Evolutionary conservation across 2,888 invertebrate species (phyloP).

Genomic region (Phengaris arion): DNA sequence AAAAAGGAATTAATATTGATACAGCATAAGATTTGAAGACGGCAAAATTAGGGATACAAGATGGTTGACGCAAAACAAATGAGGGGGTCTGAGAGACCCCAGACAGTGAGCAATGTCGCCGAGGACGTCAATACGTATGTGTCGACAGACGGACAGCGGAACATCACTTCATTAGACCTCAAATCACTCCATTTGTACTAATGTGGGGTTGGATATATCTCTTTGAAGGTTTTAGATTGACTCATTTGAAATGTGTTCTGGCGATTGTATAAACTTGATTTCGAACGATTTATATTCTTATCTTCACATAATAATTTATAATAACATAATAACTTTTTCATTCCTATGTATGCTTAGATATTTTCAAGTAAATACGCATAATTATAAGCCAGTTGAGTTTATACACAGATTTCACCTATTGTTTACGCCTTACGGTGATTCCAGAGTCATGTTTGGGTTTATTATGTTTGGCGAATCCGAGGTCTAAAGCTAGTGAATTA

Average conservation of each 20-base stretch:
- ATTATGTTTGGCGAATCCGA: too few species aligned
- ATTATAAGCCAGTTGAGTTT: too few species aligned
- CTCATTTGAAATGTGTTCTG: background rate
- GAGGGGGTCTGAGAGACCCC: slow-evolving; percentile 15
- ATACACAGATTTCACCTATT: too few species aligned
- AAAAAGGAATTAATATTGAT: background rate
- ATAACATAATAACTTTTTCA: too few species aligned
- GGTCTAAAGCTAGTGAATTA: too few species aligned
- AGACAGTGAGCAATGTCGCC: slow-evolving; percentile 49
- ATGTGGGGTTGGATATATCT: slow-evolving; percentile 43
- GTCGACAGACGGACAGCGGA: slow-evolving; percentile 52
- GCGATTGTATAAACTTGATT: background rate
- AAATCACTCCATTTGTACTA: slow-evolving; percentile 61
- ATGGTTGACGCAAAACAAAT: slow-evolving; percentile 18
- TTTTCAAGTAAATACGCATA: too few species aligned
- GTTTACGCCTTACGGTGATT: too few species aligned
- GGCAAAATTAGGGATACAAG: slow-evolving; percentile 4
- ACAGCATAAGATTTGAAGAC: background rate
- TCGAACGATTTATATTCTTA: too few species aligned
- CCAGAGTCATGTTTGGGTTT: too few species aligned
- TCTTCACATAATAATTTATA: too few species aligned
- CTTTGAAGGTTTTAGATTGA: background rate
- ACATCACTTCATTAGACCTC: slow-evolving; percentile 64
- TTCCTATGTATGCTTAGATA: too few species aligned
- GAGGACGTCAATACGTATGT: slow-evolving; percentile 53